Evolutionary conservation across 1,140 invertebrate species (phyloP), one percentile per base, ranked within the genome.

Genomic region (Drosophila virilis): DNA sequence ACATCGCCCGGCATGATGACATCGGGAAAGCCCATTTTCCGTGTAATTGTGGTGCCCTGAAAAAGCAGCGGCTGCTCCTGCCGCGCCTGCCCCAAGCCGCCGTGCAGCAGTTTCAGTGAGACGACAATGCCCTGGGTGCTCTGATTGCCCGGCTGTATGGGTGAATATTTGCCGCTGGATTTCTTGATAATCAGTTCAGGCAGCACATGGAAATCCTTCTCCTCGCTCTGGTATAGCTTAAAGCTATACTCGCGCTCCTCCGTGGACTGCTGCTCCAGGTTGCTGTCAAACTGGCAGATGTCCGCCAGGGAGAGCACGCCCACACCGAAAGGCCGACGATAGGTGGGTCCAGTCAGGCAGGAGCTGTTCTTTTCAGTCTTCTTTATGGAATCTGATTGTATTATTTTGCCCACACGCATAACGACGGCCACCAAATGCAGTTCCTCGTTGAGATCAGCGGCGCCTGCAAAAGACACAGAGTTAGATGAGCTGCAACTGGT

Each of bases 1-100:
- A 97, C 96, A 92, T 97, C 97, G 15, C 98, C 98, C 0, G 98
- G 98, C 96, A 98, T 98, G 65, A 99, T 98, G 35, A 98, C 96
- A 93, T 99, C 98, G 40, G 98, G 96, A 91, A 99, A 98, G 0
- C 97, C 97, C 45, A 98, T 94, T 92, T 98, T 98, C 52, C 95
- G 96, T 6, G 97, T 97, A 13, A 98, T 93, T 9, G 96, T 95
- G 12, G 97, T 95, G 70, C 97, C 97, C 78, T 97, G 97, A 78
- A 97, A 96, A 9, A 97, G 92, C 28, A 97, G 80, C 6, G 96
- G 96, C 83, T 97, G 95, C 64, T 97, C 96, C 74, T 96, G 95
- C 10, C 94, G 94, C 6, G 97, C 95, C 80, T 96, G 94, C 0
- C 93, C 93, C 45, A 97, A 77, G 57, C 97, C 96, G 3, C 97